Percentiles rank a stretch among this genome's conserved stretches.
Evolutionary conservation across 1,140 invertebrate genomes (phyloP).

Genomic region (Meloidogyne floridensis): DNA sequence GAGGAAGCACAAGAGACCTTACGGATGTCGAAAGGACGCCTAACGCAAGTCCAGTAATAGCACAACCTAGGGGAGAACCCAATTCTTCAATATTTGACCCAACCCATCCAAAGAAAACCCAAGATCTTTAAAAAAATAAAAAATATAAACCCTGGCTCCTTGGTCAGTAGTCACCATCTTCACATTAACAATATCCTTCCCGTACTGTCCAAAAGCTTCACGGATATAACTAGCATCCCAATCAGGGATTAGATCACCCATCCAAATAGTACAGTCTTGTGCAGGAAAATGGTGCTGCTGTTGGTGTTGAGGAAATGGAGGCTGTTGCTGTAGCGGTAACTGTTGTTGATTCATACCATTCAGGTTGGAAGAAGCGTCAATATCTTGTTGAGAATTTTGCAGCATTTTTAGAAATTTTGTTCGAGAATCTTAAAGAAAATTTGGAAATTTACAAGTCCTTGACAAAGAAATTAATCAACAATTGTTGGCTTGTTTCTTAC

Average conservation of each 20-base stretch:
- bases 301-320: conserved; percentile 12
- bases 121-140: conserved; percentile 27
- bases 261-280: conserved; percentile 60
- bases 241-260: conserved; percentile 55
- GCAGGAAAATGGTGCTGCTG: conserved; percentile 18
- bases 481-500: too few relatives aligned
- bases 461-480: too few relatives aligned
- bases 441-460: conserved; percentile 15
- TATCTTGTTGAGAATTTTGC: background rate
- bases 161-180: conserved; percentile 53
- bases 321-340: background rate
- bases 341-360: background rate
- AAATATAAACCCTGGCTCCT: conserved; percentile 27
- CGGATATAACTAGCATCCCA: conserved; percentile 57
- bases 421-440: background rate
- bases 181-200: conserved; percentile 43
- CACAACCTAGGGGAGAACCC: too few relatives aligned
- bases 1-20: too few relatives aligned
- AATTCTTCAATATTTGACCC: too few relatives aligned
- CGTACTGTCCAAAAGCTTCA: conserved; percentile 49
- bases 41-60: too few relatives aligned
- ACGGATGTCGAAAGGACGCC: too few relatives aligned
- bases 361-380: background rate
- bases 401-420: background rate
- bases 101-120: too few relatives aligned